Percentiles rank a stretch among this genome's conserved stretches.
These are phyloP conservation scores for Mycogona germanica DNA, from an alignment of 2,888 invertebrate genomes.

Conservation along the genomic window DNA sequence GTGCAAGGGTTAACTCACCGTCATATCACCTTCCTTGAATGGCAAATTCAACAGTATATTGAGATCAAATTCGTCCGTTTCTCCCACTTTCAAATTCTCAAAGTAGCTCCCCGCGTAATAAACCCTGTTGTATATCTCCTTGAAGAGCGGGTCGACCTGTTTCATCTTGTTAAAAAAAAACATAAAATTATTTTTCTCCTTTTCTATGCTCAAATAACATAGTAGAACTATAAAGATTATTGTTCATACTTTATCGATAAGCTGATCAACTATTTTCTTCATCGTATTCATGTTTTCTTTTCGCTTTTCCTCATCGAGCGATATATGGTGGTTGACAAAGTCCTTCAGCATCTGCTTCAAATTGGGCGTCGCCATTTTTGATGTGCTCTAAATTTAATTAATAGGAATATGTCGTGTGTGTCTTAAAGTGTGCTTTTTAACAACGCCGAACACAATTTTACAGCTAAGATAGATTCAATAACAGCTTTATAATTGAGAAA, in stretches of 20 bases:
- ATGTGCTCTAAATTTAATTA: no score
- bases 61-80: slow-evolving; percentile 23
- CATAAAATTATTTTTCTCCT: no score
- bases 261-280: slow-evolving; percentile 11
- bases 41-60: slow-evolving; percentile 22
- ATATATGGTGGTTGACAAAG: not conserved
- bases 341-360: slow-evolving; percentile 11
- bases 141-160: slow-evolving; percentile 19
- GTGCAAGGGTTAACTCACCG: slow-evolving; percentile 15
- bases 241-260: no score
- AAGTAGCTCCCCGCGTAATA: slow-evolving; percentile 23
- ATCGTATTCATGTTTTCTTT: slow-evolving; percentile 19
- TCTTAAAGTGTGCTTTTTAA: no score
- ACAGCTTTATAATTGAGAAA: no score
- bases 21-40: slow-evolving; percentile 18
- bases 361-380: no score
- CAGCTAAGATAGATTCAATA: no score
- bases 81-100: slow-evolving; percentile 20
- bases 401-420: no score
- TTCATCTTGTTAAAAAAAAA: no score
- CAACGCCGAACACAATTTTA: no score
- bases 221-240: no score
- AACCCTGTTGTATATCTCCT: slow-evolving; percentile 16
- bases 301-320: not conserved
- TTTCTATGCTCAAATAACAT: no score